Evolutionary conservation across 1,140 invertebrate species (phyloP), one percentile per base, ranked within the genome.

Genomic region (Nylanderia fulva): DNA sequence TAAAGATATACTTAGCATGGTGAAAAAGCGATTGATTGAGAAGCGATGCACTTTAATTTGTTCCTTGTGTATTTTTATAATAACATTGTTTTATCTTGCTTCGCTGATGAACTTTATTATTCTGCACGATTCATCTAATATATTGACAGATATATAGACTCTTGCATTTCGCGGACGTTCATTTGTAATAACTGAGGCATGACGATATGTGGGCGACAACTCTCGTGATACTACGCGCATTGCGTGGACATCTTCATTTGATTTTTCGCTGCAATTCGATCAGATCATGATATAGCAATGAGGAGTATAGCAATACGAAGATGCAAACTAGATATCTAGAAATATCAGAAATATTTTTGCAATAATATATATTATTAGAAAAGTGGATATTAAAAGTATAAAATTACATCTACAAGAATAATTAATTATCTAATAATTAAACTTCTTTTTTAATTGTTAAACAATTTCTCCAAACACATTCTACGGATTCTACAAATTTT

Each of bases 91-190:
- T 85, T 87, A 87, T 88, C 71, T 71, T 33, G 3, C 9, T 24
- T 9, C 48, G n/a, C 11, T 63, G 68, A 87, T 74, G 74, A 39
- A 29, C 66, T 71, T 84, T 87, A 87, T 88, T 88, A 88, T 88
- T 54, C 58, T 36, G 21, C 18, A 39, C 2, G 42, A 42, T 27
- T 72, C 45, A 54, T 48, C 60, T 74, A 87, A 85, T 27, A 58
- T 84, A 88, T 48, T 24, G 74, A 33, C 39, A 54, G 56, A 85
- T 79, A n/a, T n/a, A n/a, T n/a, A 56, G 68, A 54, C 56, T 68
- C 64, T 66, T 64, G 48, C 21, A 54, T 88, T 77, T 88, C 54
- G 64, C 54, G 21, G 24, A 60, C 42, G 56, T 21, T 21, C 48
- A 36, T 64, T 61, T 48, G 11, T 48, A 48, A 5, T 48, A 48